Evolutionary conservation across 2,113 vertebrate genomes (phyloP).

Genomic region (Microtus oregoni): DNA sequence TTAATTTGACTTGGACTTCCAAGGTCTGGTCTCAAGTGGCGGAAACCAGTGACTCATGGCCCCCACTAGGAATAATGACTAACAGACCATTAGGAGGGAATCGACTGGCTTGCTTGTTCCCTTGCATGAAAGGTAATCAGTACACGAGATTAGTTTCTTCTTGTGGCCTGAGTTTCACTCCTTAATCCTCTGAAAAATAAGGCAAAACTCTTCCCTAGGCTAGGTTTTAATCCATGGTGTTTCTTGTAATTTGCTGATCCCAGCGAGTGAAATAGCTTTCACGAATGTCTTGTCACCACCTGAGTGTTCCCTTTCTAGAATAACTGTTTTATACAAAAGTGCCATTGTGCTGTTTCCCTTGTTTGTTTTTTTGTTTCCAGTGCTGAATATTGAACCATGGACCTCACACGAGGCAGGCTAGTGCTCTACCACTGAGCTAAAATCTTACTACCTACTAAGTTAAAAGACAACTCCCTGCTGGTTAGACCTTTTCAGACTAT

Average conservation of each 20-base stretch:
- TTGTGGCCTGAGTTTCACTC: not conserved
- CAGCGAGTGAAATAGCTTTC: not conserved
- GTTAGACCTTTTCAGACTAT: not conserved
- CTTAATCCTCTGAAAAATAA: constrained; percentile 27
- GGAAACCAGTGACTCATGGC: constrained; percentile 8
- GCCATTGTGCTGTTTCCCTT: not conserved
- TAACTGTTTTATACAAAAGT: not conserved
- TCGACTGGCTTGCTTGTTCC: not conserved
- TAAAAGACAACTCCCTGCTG: not conserved
- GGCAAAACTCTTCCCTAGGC: constrained; percentile 3
- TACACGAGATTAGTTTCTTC: constrained; percentile 23
- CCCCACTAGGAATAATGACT: constrained; percentile 35
- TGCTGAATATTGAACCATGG: not conserved
- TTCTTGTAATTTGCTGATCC: constrained; percentile 40
- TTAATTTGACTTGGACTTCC: not conserved
- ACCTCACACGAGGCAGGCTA: not conserved
- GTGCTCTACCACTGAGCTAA: not conserved
- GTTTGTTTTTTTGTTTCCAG: not conserved
- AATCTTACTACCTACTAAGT: not conserved
- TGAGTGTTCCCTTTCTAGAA: not conserved
- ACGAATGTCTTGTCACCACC: not conserved
- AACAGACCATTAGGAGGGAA: constrained; percentile 57
- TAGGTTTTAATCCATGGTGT: constrained; percentile 1
- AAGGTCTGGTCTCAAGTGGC: not conserved
- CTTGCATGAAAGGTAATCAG: not conserved